Evolutionary conservation across 2,888 invertebrate genomes (phyloP).

Genomic region (Drosophila melanosoma): DNA sequence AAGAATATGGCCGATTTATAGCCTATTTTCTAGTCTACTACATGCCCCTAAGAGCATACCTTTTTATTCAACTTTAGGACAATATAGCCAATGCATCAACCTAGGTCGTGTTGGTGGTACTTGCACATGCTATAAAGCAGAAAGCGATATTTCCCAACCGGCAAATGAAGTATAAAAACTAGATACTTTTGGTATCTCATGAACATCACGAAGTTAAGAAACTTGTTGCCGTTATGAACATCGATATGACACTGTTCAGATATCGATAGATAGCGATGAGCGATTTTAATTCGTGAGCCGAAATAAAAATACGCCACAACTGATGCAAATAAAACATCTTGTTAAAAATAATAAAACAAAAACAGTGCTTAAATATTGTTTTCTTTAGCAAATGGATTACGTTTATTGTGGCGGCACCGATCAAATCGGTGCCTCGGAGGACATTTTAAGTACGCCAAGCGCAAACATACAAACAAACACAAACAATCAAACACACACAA

Average conservation of each 20-base stretch:
- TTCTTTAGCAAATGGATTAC: conserved; percentile 79
- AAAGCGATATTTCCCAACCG: background rate
- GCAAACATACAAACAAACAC: background rate
- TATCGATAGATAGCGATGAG: conserved; percentile 32
- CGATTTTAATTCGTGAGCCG: conserved; percentile 26
- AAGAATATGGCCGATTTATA: background rate
- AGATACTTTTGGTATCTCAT: background rate
- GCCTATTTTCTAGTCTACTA: background rate
- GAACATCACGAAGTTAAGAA: background rate
- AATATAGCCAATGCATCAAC: background rate
- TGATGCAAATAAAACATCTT: conserved; percentile 41
- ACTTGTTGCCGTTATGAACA: background rate
- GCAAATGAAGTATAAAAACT: background rate
- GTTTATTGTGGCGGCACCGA: conserved; percentile 84
- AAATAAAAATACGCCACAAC: conserved; percentile 43
- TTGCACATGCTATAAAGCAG: background rate
- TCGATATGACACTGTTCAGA: background rate
- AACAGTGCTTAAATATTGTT: conserved; percentile 21
- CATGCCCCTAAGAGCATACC: background rate
- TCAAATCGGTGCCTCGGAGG: conserved; percentile 80
- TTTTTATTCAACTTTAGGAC: background rate
- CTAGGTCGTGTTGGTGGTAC: background rate
- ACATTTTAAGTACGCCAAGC: conserved; percentile 80
- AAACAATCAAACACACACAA: conserved; percentile 7
- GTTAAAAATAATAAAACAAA: conserved; percentile 25